Percentiles rank a stretch among this genome's conserved stretches.
Conservation (phyloP, 2,113 vertebrate species). For the Ivindomyrus marchei region DNA sequence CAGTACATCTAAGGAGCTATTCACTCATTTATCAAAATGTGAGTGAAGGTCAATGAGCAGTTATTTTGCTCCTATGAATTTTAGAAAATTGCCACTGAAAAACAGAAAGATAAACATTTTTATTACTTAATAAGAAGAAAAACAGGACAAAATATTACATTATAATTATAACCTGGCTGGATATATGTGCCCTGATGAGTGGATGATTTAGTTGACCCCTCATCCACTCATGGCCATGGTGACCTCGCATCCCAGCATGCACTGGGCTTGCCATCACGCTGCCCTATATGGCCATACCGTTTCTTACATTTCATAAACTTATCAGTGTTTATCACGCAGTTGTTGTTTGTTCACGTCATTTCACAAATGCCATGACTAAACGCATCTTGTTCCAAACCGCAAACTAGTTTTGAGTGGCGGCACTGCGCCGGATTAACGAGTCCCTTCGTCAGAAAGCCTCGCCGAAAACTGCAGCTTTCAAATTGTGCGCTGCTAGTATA, state of each 20-base stretch:
- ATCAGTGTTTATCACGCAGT: not conserved
- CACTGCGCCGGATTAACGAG: not conserved
- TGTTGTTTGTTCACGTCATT: not conserved
- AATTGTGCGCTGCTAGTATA: not conserved
- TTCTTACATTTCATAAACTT: not conserved
- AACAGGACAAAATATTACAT: not conserved
- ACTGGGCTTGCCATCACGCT: not conserved
- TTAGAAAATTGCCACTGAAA: not conserved
- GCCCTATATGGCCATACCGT: not conserved
- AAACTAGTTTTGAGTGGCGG: not conserved
- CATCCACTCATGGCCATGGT: not conserved
- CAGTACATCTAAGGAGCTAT: not conserved
- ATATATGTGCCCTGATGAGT: not conserved
- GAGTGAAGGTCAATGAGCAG: not conserved
- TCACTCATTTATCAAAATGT: not conserved
- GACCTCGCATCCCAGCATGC: not conserved
- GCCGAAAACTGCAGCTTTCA: not conserved
- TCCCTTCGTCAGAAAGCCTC: not conserved
- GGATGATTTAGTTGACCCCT: not conserved
- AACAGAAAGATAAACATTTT: not conserved
- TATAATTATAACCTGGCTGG: not conserved
- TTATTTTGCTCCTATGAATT: not conserved
- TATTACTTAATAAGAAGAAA: not conserved
- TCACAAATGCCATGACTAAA: not conserved
- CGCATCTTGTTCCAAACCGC: not conserved